Evolutionary conservation across 2,797 vertebrate species (phyloP), one percentile per base, ranked within the genome.

Genomic region (Hemibagrus guttatus): DNA sequence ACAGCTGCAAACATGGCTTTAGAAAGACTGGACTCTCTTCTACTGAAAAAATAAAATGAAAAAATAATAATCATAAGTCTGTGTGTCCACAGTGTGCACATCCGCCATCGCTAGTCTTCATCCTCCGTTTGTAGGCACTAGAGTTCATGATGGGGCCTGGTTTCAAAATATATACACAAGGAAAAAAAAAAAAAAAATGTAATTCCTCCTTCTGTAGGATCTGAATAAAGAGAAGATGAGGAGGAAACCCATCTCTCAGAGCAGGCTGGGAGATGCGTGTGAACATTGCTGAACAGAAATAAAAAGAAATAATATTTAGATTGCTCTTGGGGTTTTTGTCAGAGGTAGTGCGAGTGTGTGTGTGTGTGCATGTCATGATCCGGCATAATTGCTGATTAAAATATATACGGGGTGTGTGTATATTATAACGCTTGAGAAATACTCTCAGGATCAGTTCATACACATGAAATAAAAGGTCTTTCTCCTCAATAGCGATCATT

Each of bases 91-190:
- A 86, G 89, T 87, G 88, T 88, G 88, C 82, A 89, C 74, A 85
- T 89, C 75, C 85, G 76, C 88, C 76, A 85, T 64, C 85, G 31
- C 71, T 85, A 87, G 89, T 91, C 91, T 90, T 90, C 86, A 26
- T 85, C 89, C 88, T 92, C 90, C 80, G 1, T 74, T 28, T 81
- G 58, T 88, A 92, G 91, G 91, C 91, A 92, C 91, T 90, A 83
- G 63, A 76, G 88, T 90, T 90, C 83, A 72, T 63, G 83, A 72
- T 69, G 83, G 84, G 69, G 79, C 88, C 63, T 78, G 81, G 87
- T 7, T 49, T 0, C 7, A 49, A 49, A 49, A 49, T 8, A 49
- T 49, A 49, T 14, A 76, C 7, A 78, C n/a, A 11, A 14, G 46
- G 1, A 4, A 39, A 49, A 49, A 49, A 49, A 49, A 49, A 49